Evolutionary conservation across 2,888 invertebrate genomes (phyloP).

Genomic region (Synanthedon formicaeformis): DNA sequence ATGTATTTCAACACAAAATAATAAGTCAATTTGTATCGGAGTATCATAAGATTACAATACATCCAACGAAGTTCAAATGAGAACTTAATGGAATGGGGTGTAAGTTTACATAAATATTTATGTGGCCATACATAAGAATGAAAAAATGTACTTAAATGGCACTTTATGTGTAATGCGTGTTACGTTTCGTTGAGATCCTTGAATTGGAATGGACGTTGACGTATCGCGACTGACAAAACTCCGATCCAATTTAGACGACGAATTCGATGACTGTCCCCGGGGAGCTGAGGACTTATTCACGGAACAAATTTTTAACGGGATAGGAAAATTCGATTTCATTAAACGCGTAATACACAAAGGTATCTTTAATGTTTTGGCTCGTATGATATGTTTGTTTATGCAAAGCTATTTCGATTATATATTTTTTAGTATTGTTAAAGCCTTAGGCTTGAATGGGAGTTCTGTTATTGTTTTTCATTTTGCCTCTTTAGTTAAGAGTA

Average conservation of each 20-base stretch:
- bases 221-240: slow-evolving; percentile 43
- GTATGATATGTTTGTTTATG: not conserved
- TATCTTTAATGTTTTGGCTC: not conserved
- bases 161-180: slow-evolving; percentile 12
- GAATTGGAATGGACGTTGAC: slow-evolving; percentile 32
- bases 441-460: too few relatives aligned
- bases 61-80: too few relatives aligned
- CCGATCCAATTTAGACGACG: slow-evolving; percentile 53
- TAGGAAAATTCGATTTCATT: slow-evolving; percentile 33
- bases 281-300: slow-evolving; percentile 46
- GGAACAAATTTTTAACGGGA: slow-evolving; percentile 40
- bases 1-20: too few relatives aligned
- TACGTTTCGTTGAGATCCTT: slow-evolving; percentile 14
- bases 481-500: too few relatives aligned
- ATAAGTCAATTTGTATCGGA: too few relatives aligned
- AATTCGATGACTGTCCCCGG: slow-evolving; percentile 49
- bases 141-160: too few relatives aligned
- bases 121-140: too few relatives aligned
- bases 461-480: too few relatives aligned
- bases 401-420: not conserved
- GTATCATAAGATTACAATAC: too few relatives aligned
- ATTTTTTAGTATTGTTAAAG: too few relatives aligned
- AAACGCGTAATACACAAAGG: not conserved
- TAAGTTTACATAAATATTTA: too few relatives aligned
- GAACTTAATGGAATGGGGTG: too few relatives aligned